Evolutionary conservation across 2,797 vertebrate genomes (phyloP).

Genomic region (Esox lucius): DNA sequence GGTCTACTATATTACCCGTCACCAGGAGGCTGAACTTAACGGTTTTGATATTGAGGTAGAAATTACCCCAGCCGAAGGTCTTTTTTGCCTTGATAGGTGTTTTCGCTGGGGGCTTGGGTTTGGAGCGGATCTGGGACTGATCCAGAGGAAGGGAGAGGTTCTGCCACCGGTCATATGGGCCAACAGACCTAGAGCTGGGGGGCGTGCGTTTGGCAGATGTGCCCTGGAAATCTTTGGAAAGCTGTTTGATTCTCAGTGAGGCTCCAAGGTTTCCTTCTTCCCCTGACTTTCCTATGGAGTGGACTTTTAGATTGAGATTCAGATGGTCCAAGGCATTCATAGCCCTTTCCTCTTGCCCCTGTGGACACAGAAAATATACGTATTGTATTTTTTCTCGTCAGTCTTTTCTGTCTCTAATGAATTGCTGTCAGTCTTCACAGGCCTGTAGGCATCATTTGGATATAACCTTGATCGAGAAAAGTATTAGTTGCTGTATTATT

Average conservation of each 20-base stretch:
- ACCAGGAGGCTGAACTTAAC: conserved; percentile 93
- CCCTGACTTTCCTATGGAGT: conserved; percentile 40
- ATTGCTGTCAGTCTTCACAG: conserved; percentile 13
- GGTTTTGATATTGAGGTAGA: conserved; percentile 93
- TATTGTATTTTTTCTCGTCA: conserved; percentile 28
- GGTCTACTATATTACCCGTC: conserved; percentile 96
- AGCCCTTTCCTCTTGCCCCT: conserved; percentile 71
- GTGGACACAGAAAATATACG: conserved; percentile 51
- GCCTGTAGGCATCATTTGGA: conserved; percentile 20
- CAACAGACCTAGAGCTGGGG: conserved; percentile 58
- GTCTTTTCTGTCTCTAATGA: conserved; percentile 1
- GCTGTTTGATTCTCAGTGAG: conserved; percentile 60
- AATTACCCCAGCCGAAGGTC: conserved; percentile 95
- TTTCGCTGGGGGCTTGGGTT: conserved; percentile 80
- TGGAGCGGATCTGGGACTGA: conserved; percentile 69
- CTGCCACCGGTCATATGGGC: conserved; percentile 81
- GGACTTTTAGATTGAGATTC: conserved; percentile 57
- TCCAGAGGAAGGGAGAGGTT: conserved; percentile 78
- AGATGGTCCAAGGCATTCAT: conserved; percentile 71
- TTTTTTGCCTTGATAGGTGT: conserved; percentile 84
- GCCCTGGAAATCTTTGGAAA: conserved; percentile 64
- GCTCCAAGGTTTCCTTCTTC: conserved; percentile 40
- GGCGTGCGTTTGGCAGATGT: conserved; percentile 70
- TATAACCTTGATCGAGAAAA: conserved; percentile 43
- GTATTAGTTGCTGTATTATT: background rate